Evolutionary conservation across 2,888 invertebrate genomes (phyloP), one percentile per base, ranked within the genome.

Genomic region (Netelia inedita): DNA sequence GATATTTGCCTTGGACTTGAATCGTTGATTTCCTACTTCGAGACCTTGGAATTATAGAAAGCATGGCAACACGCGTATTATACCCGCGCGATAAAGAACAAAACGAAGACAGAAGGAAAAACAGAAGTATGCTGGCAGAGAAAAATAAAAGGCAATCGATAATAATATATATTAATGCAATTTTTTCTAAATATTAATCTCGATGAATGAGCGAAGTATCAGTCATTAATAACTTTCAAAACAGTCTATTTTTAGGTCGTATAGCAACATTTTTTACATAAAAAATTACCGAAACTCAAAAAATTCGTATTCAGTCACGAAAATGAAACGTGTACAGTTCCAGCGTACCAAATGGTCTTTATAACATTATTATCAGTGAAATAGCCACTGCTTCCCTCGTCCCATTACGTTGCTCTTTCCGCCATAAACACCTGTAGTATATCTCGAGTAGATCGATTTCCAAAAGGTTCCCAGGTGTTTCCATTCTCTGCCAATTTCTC

Each of bases 1-100:
- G 59, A 43, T 21, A 59, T 65, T 84, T 41, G 68, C 84, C 84
- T 84, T 86, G 84, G 75, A 86, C 84, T 86, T 84, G 86, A 84
- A 82, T 79, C 11, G 53, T 66, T 19, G n/a, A 65, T 57, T 74
- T 65, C 23, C 50, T 63, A 41, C 61, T 53, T n/a, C n/a, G 14
- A 57, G 59, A 79, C 75, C 83, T 63, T 75, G 79, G 28, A 19
- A 65, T 83, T 74, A 83, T 75, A 53, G 72, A 74, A 79, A 79
- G 61, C 68, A 57, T 21, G 59, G 61, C 73, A 73, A 83, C 57
- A 59, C 21, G 59, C 35, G 8, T 28, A 11, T 55, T 35, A 21
- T 43, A 21, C 53, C 21, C 16, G 35, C 9, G 41, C 43, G 55
- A 41, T 59, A 28, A 53, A 74, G 10, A n/a, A 65, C 10, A 11